phyloP scores from a whole-genome alignment of 2,797 vertebrate genomes.

The Falco rusticolus region DNA sequence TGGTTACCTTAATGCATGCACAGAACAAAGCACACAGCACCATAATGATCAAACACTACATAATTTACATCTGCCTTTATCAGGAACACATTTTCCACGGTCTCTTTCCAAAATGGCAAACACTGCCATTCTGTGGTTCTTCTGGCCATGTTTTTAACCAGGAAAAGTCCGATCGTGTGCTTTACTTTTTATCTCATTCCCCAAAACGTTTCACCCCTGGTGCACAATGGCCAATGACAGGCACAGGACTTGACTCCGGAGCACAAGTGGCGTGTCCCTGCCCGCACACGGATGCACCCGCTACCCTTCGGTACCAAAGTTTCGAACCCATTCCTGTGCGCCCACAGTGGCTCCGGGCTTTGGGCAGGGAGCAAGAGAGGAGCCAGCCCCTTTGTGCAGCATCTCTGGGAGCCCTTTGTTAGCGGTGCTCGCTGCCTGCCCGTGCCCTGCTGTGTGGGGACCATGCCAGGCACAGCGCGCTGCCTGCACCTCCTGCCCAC shows the following conservation, averaged over 20 bases:
- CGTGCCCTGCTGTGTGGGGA: conserved; percentile 27
- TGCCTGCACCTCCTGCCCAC: background rate
- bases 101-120: background rate
- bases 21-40: background rate
- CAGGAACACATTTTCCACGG: background rate
- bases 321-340: background rate
- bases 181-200: background rate
- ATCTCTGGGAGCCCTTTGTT: conserved; percentile 70
- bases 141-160: accelerated
- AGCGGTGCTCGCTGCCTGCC: conserved; percentile 15
- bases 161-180: accelerated
- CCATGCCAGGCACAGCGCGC: background rate
- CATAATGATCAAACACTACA: too few relatives aligned
- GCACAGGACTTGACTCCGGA: background rate
- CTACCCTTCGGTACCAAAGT: background rate
- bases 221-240: background rate
- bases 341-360: background rate
- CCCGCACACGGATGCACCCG: too few relatives aligned
- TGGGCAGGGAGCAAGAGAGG: background rate
- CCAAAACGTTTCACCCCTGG: background rate
- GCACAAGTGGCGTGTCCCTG: background rate
- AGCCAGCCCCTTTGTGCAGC: background rate
- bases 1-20: background rate
- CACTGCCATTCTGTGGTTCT: background rate
- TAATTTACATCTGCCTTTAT: background rate